Evolutionary conservation across 2,888 invertebrate genomes (phyloP).

Genomic region (Chrysolina haemoptera): DNA sequence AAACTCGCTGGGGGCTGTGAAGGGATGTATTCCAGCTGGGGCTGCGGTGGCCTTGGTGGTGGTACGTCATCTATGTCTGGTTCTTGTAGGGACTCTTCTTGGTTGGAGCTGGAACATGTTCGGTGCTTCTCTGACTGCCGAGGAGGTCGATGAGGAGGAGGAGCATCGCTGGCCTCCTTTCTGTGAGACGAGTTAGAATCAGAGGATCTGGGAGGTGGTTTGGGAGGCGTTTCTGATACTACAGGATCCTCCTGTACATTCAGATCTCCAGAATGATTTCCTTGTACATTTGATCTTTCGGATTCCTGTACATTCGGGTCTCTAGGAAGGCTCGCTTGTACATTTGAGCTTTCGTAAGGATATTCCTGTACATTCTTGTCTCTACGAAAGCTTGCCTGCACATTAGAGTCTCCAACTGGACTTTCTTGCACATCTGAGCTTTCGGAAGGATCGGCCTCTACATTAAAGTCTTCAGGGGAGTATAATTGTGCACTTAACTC

Average conservation of each 20-base stretch:
- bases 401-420: neutral
- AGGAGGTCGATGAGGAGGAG: slow-evolving; percentile 69
- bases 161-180: slow-evolving; percentile 65
- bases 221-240: slow-evolving; percentile 22
- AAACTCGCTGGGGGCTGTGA: slow-evolving; percentile 68
- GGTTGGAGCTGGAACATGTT: slow-evolving; percentile 35
- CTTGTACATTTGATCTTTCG: neutral
- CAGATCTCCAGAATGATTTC: neutral
- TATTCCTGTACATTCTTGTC: neutral
- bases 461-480: neutral
- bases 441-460: neutral
- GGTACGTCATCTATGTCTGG: slow-evolving; percentile 64
- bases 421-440: neutral
- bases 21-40: slow-evolving; percentile 63
- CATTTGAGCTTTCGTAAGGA: neutral
- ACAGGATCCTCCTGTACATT: neutral
- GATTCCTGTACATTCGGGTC: neutral
- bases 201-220: slow-evolving; percentile 37
- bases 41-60: slow-evolving; percentile 68
- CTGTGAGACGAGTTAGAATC: slow-evolving; percentile 24
- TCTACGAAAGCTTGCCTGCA: neutral
- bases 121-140: slow-evolving; percentile 46
- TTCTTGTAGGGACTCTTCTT: slow-evolving; percentile 51
- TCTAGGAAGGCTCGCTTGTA: neutral
- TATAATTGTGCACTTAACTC: too few species aligned